Conservation (phyloP, 2,888 invertebrate genomes). For the Andrena minutula region DNA sequence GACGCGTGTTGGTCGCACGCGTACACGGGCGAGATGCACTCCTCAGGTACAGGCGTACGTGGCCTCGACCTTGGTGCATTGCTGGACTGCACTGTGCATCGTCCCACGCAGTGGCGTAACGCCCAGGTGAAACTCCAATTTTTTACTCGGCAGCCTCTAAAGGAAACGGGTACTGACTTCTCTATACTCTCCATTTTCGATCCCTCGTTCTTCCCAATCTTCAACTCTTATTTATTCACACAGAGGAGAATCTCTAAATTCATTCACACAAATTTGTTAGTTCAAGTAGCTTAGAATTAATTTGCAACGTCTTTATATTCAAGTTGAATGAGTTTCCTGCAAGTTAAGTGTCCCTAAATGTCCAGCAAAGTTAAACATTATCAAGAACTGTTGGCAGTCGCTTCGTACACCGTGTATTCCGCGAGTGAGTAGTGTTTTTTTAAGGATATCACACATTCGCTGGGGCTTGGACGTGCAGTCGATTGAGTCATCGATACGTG, state of each 20-base stretch:
- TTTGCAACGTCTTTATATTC: neutral
- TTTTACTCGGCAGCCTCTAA: slow-evolving; percentile 19
- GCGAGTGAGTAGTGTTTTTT: neutral
- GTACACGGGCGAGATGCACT: slow-evolving; percentile 55
- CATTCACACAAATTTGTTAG: neutral
- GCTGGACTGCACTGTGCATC: slow-evolving; percentile 68
- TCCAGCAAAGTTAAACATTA: no score
- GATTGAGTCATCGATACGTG: slow-evolving; percentile 75
- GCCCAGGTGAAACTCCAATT: slow-evolving; percentile 36
- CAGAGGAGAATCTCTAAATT: no score
- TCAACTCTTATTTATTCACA: neutral
- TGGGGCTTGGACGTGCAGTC: slow-evolving; percentile 30
- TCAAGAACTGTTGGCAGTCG: neutral
- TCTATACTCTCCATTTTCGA: neutral
- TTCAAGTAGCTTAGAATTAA: neutral
- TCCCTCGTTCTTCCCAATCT: neutral
- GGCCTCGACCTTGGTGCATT: slow-evolving; percentile 76
- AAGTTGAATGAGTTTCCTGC: no score
- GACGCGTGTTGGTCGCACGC: slow-evolving; percentile 36
- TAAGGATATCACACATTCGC: slow-evolving; percentile 41
- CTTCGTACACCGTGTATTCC: neutral
- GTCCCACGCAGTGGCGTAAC: slow-evolving; percentile 64
- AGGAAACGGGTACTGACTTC: neutral
- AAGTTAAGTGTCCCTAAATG: no score
- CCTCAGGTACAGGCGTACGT: slow-evolving; percentile 58